Evolutionary conservation across 1,140 invertebrate species (phyloP).

Genomic region (Solenopsis invicta): DNA sequence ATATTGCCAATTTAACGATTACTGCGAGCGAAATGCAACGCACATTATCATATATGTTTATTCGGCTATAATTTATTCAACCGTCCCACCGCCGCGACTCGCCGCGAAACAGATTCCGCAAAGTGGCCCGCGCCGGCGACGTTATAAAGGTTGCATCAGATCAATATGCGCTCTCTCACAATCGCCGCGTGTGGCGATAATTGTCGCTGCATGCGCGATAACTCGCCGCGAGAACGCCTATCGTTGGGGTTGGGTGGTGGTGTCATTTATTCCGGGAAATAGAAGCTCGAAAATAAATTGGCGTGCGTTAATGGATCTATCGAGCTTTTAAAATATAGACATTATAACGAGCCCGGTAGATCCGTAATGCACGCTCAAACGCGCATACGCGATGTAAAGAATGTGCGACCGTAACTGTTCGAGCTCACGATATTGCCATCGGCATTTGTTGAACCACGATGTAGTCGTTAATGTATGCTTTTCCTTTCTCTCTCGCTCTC

Average conservation of each 20-base stretch:
- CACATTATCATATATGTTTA: slow-evolving; percentile 20
- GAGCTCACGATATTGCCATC: slow-evolving; percentile 41
- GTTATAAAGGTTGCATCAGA: slow-evolving; percentile 65
- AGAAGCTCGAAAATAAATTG: slow-evolving; percentile 56
- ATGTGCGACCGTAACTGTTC: slow-evolving; percentile 22
- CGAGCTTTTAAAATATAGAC: slow-evolving; percentile 40
- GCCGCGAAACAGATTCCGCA: slow-evolving; percentile 51
- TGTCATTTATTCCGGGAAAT: slow-evolving; percentile 51
- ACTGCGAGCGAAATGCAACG: slow-evolving; percentile 13
- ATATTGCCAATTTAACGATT: slow-evolving; percentile 49
- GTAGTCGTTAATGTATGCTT: slow-evolving; percentile 7
- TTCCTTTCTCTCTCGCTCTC: background rate
- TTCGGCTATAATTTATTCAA: slow-evolving; percentile 66
- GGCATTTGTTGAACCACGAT: slow-evolving; percentile 46
- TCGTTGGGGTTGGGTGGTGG: background rate
- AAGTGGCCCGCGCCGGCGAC: slow-evolving; percentile 50
- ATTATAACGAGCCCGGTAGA: slow-evolving; percentile 34
- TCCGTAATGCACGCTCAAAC: slow-evolving; percentile 4
- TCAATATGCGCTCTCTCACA: slow-evolving; percentile 71
- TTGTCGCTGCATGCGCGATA: slow-evolving; percentile 66
- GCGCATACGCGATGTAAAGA: slow-evolving; percentile 3
- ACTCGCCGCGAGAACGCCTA: slow-evolving; percentile 45
- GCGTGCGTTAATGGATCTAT: slow-evolving; percentile 52
- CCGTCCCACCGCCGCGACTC: slow-evolving; percentile 13
- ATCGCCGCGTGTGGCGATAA: slow-evolving; percentile 61